A percentile compares a stretch with the other conserved stretches of the same genome.
Conservation (phyloP, 1,140 invertebrate genomes). For the Bombus ignitus region DNA sequence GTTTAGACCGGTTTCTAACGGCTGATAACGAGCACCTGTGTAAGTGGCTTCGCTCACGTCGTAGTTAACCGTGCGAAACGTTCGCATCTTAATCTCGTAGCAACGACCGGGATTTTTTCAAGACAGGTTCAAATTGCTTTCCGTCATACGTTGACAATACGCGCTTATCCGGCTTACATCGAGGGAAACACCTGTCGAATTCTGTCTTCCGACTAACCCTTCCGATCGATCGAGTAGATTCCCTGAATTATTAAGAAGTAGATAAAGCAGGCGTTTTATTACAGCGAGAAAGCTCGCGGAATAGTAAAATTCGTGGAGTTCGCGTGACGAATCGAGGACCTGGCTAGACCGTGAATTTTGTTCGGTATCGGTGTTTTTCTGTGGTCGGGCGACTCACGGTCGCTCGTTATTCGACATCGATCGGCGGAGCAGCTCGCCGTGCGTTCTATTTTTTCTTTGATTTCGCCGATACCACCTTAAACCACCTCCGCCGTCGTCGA, state of each 20-base stretch:
- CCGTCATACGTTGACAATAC: not conserved
- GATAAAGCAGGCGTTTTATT: not conserved
- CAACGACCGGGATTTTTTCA: not conserved
- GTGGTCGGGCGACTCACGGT: constrained; percentile 2
- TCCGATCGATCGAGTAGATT: not conserved
- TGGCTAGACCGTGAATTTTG: not conserved
- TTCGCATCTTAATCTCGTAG: constrained; percentile 6
- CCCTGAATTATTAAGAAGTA: not conserved
- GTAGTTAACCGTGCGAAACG: constrained; percentile 30
- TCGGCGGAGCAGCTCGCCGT: not conserved
- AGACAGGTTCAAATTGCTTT: not conserved
- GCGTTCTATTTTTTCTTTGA: constrained; percentile 63
- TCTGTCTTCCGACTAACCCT: not conserved
- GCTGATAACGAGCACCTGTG: constrained; percentile 59
- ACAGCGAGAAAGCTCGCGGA: fast-evolving
- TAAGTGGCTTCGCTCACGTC: constrained; percentile 49
- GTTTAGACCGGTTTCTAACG: constrained; percentile 29
- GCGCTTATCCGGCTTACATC: not conserved
- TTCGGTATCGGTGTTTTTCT: not conserved
- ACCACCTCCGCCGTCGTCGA: not conserved
- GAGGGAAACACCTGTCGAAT: constrained; percentile 1
- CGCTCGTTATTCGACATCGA: constrained; percentile 49
- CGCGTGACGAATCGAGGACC: too few species aligned
- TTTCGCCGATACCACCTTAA: constrained; percentile 47
- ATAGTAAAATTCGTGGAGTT: too few species aligned